Conservation (phyloP, 2,797 vertebrate species). For the Cuniculus paca region DNA sequence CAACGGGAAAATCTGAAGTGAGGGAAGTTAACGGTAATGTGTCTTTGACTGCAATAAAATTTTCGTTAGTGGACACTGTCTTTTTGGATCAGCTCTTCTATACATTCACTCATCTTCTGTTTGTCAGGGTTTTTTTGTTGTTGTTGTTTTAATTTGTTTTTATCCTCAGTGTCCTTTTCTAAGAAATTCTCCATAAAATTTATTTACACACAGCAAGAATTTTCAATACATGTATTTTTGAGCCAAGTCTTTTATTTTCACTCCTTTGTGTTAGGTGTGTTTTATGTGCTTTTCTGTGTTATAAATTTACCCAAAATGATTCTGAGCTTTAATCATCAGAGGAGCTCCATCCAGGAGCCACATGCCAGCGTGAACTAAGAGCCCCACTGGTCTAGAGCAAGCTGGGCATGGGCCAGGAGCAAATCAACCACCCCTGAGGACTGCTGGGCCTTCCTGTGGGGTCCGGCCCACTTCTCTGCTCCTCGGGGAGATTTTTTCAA, state of each 20-base stretch:
- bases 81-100: neutral
- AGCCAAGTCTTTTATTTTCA: neutral
- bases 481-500: neutral
- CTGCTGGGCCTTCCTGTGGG: neutral
- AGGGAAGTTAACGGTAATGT: neutral
- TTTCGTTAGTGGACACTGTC: neutral
- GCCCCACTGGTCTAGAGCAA: neutral
- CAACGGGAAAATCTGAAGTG: neutral
- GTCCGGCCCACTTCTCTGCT: neutral
- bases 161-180: neutral
- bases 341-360: neutral
- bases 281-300: neutral
- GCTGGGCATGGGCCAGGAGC: neutral
- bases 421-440: neutral
- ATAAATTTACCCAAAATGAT: neutral
- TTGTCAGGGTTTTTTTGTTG: neutral
- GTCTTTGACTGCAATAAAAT: neutral
- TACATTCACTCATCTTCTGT: neutral
- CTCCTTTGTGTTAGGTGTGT: neutral
- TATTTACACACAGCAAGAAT: neutral
- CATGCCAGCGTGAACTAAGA: neutral
- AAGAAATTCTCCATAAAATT: slow-evolving; percentile 24
- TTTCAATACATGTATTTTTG: neutral
- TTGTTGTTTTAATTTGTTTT: neutral
- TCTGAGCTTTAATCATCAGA: neutral